phyloP scores from a whole-genome alignment of 2,797 vertebrate species.

The Trichosurus vulpecula region DNA sequence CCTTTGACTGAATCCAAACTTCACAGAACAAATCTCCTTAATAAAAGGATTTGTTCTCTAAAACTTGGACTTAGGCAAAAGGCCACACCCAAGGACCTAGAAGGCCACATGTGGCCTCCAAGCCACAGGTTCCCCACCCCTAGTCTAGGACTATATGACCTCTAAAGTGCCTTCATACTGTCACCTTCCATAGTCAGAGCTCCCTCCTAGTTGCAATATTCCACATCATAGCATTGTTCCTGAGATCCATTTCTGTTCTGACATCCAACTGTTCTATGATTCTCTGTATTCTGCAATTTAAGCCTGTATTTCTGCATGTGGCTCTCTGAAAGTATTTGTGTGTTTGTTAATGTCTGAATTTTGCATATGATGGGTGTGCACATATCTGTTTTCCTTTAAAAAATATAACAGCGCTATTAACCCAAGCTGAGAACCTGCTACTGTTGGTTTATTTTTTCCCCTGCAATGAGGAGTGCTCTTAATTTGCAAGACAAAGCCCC shows the following conservation, averaged over 20 bases:
- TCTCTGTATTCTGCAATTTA: not conserved
- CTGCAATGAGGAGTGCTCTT: not conserved
- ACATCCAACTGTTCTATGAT: not conserved
- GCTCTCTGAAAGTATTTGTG: not conserved
- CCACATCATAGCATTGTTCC: not conserved
- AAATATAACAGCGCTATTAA: not conserved
- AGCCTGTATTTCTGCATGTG: not conserved
- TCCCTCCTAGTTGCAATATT: not conserved
- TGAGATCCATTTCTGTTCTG: not conserved
- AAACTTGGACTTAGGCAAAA: too few relatives aligned
- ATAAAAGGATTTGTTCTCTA: too few relatives aligned
- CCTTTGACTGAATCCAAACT: too few relatives aligned
- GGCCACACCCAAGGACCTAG: too few relatives aligned
- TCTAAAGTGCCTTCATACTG: not conserved
- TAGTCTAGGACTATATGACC: not conserved
- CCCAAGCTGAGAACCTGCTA: not conserved
- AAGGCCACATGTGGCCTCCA: too few relatives aligned
- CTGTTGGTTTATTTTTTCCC: not conserved
- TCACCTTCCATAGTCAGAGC: not conserved
- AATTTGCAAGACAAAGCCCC: not conserved
- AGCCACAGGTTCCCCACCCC: too few relatives aligned
- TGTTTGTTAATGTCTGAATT: not conserved
- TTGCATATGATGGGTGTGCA: not conserved
- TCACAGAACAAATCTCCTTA: too few relatives aligned
- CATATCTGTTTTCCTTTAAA: not conserved